These are phyloP conservation scores for Poeciliopsis retropinna DNA, from an alignment of 2,113 vertebrate genomes.

Conservation along the genomic window DNA sequence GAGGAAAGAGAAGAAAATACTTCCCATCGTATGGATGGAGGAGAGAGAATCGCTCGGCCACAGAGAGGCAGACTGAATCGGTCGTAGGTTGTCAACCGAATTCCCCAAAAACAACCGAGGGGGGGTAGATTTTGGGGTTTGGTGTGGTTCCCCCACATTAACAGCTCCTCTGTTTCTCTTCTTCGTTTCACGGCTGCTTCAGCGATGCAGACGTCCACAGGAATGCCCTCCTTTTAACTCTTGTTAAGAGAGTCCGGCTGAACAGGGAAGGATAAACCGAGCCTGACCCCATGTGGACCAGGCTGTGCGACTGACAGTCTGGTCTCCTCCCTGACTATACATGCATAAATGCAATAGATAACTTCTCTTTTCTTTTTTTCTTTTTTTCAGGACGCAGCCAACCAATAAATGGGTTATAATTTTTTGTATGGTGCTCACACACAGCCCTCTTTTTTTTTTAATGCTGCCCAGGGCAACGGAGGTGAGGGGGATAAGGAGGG, in stretches of 20 bases:
- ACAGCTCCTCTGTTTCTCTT: neutral
- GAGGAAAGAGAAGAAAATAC: slow-evolving; percentile 69
- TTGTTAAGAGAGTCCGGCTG: neutral
- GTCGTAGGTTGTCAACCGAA: slow-evolving; percentile 63
- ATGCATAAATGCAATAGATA: neutral
- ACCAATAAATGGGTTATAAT: neutral
- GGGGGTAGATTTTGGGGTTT: neutral
- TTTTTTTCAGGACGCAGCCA: neutral
- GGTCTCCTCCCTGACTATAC: neutral
- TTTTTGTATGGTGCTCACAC: no score
- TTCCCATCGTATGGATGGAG: slow-evolving; percentile 61
- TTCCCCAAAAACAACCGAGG: slow-evolving; percentile 55
- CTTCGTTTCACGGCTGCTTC: neutral
- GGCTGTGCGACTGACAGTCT: no score
- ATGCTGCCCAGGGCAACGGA: neutral
- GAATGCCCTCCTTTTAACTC: neutral
- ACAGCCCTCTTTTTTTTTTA: no score
- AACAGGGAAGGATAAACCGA: neutral
- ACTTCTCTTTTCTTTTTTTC: neutral
- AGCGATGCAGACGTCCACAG: neutral
- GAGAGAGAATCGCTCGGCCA: slow-evolving; percentile 44
- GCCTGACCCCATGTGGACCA: no score
- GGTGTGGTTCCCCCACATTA: neutral
- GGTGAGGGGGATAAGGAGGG: no score
- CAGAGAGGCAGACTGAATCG: slow-evolving; percentile 57